These are phyloP conservation scores for Sylvia atricapilla DNA, from an alignment of 2,113 vertebrate genomes.

Conservation along the genomic window DNA sequence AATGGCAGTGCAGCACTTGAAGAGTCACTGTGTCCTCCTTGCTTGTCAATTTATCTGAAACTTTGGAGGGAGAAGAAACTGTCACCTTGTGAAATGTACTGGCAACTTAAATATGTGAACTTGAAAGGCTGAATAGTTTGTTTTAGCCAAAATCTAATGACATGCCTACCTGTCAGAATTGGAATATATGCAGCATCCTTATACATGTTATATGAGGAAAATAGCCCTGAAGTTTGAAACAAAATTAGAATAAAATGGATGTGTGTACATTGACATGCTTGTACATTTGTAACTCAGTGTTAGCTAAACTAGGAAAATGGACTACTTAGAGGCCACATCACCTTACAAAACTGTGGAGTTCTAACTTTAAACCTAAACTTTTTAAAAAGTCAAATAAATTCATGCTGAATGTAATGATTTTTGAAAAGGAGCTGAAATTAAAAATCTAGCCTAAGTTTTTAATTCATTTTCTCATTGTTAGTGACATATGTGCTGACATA, in stretches of 20 bases:
- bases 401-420: background rate
- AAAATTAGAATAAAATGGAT: background rate
- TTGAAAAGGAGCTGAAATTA: accelerated
- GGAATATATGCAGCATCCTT: background rate
- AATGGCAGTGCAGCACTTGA: background rate
- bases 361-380: background rate
- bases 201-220: background rate
- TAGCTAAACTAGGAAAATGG: background rate
- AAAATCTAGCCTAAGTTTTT: background rate
- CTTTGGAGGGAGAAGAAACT: background rate
- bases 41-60: background rate
- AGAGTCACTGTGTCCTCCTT: background rate
- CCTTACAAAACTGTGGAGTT: background rate
- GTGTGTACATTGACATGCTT: background rate
- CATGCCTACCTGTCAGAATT: background rate
- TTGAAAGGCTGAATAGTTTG: background rate
- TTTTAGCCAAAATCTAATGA: background rate
- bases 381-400: background rate
- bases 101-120: slow-evolving; percentile 6
- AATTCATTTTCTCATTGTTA: background rate
- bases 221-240: background rate
- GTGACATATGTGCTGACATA: background rate
- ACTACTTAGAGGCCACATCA: background rate
- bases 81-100: background rate
- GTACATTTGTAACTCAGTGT: background rate